Evolutionary conservation across 2,797 vertebrate genomes (phyloP), one percentile per base, ranked within the genome.

Genomic region (Microcaecilia unicolor): DNA sequence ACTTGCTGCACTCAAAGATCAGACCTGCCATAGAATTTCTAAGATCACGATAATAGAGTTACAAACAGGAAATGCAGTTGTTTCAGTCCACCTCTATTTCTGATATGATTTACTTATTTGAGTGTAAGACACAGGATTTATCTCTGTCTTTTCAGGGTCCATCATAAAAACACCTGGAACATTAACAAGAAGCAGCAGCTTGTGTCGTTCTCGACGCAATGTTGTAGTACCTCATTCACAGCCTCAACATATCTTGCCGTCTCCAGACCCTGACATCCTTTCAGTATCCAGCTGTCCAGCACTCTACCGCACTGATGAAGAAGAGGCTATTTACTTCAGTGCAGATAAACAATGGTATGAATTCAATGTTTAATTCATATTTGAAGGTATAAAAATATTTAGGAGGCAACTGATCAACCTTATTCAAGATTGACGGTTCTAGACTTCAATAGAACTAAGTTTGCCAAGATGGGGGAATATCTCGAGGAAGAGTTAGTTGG

Each of bases 201-300:
- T 93, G 69, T 95, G 93, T 37, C 93, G 94, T 17, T 90, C 91
- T 19, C 91, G 94, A 15, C 85, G 94, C 38, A 93, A 77, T 64
- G 75, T 97, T 15, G 50, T 92, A 71, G 85, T 79, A 0, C 81
- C 89, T 21, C 89, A 87, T 1, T 89, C 77, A 1, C 76, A 81
- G 64, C 59, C 75, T 18, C 75, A 70, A 31, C 77, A 90, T 29
- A 76, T 90, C 1, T 42, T 91, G 54, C 86, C 93, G 55, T 94
- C 91, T 22, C 76, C 93, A 1, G 93, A 97, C 61, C 92, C 95
- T 3, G 95, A 99, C 69, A 89, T 98, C 67, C 87, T 98, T 27
- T 93, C 91, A 18, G 90, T 96, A 84, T 92, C 93, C 10, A 85
- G 91, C 57, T 90, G 86, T 33, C 80, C 89, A 35, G 86, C 89